Conservation (phyloP, 2,797 vertebrate species). For the Sebastes aleutianus region DNA sequence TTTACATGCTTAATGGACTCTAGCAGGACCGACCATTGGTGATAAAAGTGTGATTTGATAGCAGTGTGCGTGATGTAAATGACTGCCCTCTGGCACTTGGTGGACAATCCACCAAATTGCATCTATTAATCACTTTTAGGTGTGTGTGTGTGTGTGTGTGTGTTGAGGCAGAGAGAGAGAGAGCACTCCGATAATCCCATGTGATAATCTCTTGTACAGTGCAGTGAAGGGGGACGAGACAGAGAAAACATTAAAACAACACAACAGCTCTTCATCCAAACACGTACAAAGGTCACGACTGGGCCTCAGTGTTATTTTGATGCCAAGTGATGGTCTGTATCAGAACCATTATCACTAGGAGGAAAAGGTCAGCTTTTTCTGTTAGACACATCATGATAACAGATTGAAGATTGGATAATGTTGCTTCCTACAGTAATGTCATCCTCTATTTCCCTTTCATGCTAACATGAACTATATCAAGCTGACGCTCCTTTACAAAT, state of each 20-base stretch:
- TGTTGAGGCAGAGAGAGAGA: not conserved
- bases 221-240: not conserved
- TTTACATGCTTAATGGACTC: conserved; percentile 29
- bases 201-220: conserved; percentile 60
- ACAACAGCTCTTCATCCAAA: not conserved
- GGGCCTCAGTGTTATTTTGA: conserved; percentile 9
- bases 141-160: conserved; percentile 6
- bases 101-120: conserved; percentile 44
- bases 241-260: conserved; percentile 1
- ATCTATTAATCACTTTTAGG: conserved; percentile 56
- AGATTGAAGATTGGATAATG: not conserved
- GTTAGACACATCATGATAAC: not conserved
- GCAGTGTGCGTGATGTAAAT: conserved; percentile 22
- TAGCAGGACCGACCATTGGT: not conserved
- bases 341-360: not conserved
- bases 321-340: not conserved
- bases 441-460: not conserved
- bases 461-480: not conserved
- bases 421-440: not conserved
- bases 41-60: conserved; percentile 14
- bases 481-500: not conserved
- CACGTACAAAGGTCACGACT: not conserved
- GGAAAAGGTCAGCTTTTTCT: not conserved
- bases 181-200: conserved; percentile 51
- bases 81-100: not conserved